A percentile compares a stretch with the other conserved stretches of the same genome.
phyloP scores from a whole-genome alignment of 2,888 invertebrate genomes.

The Drosophila atripex region DNA sequence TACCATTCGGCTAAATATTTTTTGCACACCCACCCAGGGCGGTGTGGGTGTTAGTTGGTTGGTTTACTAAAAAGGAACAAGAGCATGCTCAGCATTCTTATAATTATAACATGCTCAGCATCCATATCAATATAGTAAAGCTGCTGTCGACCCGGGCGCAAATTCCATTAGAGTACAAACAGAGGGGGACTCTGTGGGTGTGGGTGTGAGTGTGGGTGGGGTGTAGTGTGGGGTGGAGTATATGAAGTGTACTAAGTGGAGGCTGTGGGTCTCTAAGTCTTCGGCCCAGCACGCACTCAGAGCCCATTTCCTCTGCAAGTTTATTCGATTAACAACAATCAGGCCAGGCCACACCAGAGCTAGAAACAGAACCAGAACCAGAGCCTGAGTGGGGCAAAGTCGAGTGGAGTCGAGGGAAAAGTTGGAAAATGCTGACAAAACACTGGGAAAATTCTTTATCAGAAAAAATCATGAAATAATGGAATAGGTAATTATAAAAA shows the following conservation, averaged over 20 bases:
- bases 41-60: neutral
- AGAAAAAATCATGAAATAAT: neutral
- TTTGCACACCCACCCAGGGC: constrained; percentile 29
- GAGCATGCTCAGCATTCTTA: constrained; percentile 73
- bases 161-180: constrained; percentile 70
- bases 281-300: constrained; percentile 69
- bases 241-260: constrained; percentile 2
- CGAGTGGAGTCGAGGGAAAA: constrained; percentile 16
- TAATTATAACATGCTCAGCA: constrained; percentile 74
- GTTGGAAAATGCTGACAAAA: constrained; percentile 6
- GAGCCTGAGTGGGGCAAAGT: constrained; percentile 20
- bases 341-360: constrained; percentile 36
- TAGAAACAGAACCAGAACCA: too few relatives aligned
- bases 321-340: constrained; percentile 77
- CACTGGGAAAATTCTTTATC: constrained; percentile 7
- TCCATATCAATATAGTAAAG: constrained; percentile 69
- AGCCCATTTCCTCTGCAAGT: constrained; percentile 72
- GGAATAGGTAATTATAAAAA: too few relatives aligned
- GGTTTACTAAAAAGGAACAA: constrained; percentile 25
- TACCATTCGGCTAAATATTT: constrained; percentile 46
- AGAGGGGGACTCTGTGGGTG: constrained; percentile 5
- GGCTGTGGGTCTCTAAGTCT: constrained; percentile 17
- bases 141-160: constrained; percentile 53
- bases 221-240: neutral
- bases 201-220: neutral